phyloP scores from a whole-genome alignment of 2,888 invertebrate species.

The Stenotaenia linearis region DNA sequence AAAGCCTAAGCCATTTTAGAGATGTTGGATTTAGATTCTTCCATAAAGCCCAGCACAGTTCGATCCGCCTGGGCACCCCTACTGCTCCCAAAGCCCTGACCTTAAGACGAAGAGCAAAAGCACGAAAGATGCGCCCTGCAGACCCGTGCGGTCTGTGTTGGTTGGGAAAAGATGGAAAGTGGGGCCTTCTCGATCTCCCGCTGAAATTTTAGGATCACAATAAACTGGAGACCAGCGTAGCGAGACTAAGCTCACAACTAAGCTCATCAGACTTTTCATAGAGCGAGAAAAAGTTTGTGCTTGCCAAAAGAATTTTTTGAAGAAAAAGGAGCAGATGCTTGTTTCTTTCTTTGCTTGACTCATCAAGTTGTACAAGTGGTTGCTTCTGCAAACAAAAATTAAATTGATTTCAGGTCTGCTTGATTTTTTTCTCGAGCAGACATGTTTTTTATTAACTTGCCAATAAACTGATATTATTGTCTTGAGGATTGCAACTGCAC shows the following conservation, averaged over 20 bases:
- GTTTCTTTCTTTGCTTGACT: background rate
- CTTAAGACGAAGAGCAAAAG: background rate
- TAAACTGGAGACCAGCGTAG: background rate
- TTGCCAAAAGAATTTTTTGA: background rate
- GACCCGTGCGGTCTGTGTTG: background rate
- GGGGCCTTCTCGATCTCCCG: background rate
- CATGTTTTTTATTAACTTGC: too few relatives aligned
- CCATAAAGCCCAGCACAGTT: background rate
- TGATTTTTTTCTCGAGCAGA: too few relatives aligned
- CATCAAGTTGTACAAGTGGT: background rate
- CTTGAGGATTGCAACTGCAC: background rate
- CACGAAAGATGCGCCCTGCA: background rate
- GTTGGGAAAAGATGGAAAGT: background rate
- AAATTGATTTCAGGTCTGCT: background rate
- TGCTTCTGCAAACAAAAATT: background rate
- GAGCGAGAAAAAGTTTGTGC: background rate
- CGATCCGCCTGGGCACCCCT: background rate
- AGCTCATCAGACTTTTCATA: background rate
- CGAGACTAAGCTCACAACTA: background rate
- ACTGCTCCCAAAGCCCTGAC: background rate
- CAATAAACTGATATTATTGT: background rate
- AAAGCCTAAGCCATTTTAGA: constrained; percentile 29
- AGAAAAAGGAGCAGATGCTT: background rate
- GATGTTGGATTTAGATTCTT: constrained; percentile 27
- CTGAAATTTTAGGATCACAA: background rate